Evolutionary conservation across 2,113 vertebrate species (phyloP), one percentile per base, ranked within the genome.

Genomic region (Pteruthius melanotis): DNA sequence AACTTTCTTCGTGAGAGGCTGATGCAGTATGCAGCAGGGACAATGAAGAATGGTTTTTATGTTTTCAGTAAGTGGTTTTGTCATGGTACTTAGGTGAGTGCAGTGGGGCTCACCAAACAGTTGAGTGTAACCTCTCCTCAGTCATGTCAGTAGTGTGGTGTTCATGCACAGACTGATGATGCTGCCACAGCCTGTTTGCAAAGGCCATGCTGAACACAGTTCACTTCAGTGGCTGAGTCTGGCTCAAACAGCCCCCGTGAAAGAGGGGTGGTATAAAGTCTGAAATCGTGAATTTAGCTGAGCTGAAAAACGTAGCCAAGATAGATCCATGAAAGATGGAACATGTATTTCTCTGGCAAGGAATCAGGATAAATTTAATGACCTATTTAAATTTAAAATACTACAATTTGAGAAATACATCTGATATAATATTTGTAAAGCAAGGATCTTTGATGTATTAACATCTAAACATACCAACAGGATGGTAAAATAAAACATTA

Each of bases 401-500:
- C 5, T 76, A 27, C 3, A 6, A 77, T 47, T 40, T 75, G 53
- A 65, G 70, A 72, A 83, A 42, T 61, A 21, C 0, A 2, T 71
- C n/a, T 83, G 83, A 45, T 92, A 18, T 1, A 56, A 37, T 70
- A 75, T 81, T 87, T 94, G 77, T 91, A 95, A 93, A 87, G 78
- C n/a, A 72, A 65, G 37, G 37, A 87, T 79, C 57, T 94, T 93
- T 89, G 66, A 53, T 83, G 20, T 88, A 28, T 72, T 85, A 88
- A 22, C 31, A 37, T 72, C 70, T 85, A 65, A 94, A 92, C 50
- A 33, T 49, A 30, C 45, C 45, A 80, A 49, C 20, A 35, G 31
- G 40, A 17, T 60, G 54, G 63, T 56, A 72, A 91, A 90, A 88
- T 84, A 59, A 79, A 91, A 50, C 35, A 80, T 85, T 82, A 76